Conservation (phyloP, 2,888 invertebrate genomes). For the Slavum lentiscoides region DNA sequence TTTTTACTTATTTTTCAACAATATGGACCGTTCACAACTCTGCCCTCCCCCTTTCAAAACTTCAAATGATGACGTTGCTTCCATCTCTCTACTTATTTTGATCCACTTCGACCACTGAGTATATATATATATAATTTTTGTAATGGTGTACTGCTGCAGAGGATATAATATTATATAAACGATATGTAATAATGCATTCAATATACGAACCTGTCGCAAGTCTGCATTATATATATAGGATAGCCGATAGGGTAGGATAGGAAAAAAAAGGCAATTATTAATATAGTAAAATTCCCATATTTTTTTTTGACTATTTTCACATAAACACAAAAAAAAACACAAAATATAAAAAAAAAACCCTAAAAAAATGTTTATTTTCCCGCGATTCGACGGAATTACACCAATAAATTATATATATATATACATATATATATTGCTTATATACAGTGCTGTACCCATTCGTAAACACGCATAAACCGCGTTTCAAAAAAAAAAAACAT, state of each 20-base stretch:
- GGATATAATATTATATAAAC: not conserved
- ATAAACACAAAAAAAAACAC: not conserved
- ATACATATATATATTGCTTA: slow-evolving; percentile 3
- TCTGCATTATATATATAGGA: too few species aligned
- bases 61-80: too few species aligned
- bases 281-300: not conserved
- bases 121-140: not conserved
- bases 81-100: too few species aligned
- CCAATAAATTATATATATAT: slow-evolving; percentile 2
- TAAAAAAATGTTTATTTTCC: not conserved
- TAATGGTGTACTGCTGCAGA: slow-evolving; percentile 14
- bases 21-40: too few species aligned
- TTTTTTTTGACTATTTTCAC: not conserved
- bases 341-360: slow-evolving; percentile 11
- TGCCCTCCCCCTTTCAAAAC: too few species aligned
- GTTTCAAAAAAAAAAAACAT: not conserved
- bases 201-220: not conserved
- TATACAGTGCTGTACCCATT: slow-evolving; percentile 39
- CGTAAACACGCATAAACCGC: slow-evolving; percentile 30
- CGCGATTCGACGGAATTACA: not conserved
- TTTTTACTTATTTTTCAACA: too few species aligned
- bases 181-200: not conserved
- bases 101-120: too few species aligned
- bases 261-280: too few species aligned
- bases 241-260: too few species aligned